Conservation (phyloP, 2,797 vertebrate genomes). For the Siniperca obscura region DNA sequence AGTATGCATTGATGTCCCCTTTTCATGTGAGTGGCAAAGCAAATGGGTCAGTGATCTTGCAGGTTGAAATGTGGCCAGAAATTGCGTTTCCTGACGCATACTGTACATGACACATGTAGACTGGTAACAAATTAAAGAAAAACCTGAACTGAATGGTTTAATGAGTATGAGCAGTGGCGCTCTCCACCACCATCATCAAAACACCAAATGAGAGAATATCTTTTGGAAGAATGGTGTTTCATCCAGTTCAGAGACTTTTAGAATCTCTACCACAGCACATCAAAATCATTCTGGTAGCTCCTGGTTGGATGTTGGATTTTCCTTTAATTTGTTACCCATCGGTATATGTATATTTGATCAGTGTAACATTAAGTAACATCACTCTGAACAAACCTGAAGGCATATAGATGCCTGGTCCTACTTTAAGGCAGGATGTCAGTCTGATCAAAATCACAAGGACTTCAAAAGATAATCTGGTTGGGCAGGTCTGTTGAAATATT, state of each 20-base stretch:
- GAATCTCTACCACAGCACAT: neutral
- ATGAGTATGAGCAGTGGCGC: neutral
- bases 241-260: constrained; percentile 3
- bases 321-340: neutral
- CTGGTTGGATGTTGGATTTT: constrained; percentile 12
- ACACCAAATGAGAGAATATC: constrained; percentile 2
- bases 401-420: constrained; percentile 12
- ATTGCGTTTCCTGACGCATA: constrained; percentile 3
- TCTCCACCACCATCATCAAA: neutral
- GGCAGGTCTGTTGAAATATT: constrained; percentile 19
- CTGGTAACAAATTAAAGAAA: neutral
- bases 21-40: constrained; percentile 15
- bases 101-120: neutral
- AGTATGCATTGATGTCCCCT: neutral
- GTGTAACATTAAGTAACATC: neutral
- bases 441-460: constrained; percentile 36
- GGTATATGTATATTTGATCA: neutral
- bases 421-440: constrained; percentile 27
- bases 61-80: neutral
- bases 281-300: neutral
- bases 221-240: neutral
- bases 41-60: constrained; percentile 5
- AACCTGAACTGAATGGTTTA: neutral
- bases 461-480: constrained; percentile 27
- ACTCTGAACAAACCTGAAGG: constrained; percentile 29